Evolutionary conservation across 2,113 vertebrate genomes (phyloP), one percentile per base, ranked within the genome.

Genomic region (Jacana jacana): DNA sequence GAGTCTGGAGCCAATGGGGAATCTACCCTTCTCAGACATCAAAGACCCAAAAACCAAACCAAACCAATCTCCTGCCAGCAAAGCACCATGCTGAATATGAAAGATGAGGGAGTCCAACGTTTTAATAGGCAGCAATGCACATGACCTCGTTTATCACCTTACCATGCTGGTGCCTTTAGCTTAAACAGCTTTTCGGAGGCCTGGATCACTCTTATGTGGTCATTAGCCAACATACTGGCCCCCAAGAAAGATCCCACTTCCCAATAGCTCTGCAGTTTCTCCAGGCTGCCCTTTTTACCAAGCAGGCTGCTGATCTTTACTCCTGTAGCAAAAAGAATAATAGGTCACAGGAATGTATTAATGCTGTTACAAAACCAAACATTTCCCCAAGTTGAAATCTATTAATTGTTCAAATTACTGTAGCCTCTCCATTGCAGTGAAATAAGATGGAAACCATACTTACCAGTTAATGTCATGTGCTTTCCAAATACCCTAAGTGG

Each of bases 191-290:
- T 99, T 98, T 99, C 99, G 10, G 99, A 99, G 86, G 99, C 99
- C 76, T 99, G 99, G 97, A 99, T 99, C 89, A 99, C 99, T 96
- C 99, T 98, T 73, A 98, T 97, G 93, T 99, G 99, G 97, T 99
- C 99, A 66, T 99, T 99, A 94, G 99, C 99, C 95, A 99, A 96
- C 86, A 99, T 98, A 97, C 99, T 99, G 94, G 99, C 99, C 8
- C 99, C 99, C 92, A 99, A 97, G 96, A 99, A 99, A 98, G 99
- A 99, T 75, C 99, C 99, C 66, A 99, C 99, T 96, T 99, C 99
- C 99, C 99, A 99, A 98, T 99, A 99, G 97, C 99, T 99, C 98
- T 99, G 99, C 69, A 99, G 98, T 92, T 99, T 99, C 97, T 99
- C 99, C 97, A 99, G 95, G 92, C 99, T 99, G 91, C 99, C 99